These are phyloP conservation scores for Euthynnus affinis DNA, from an alignment of 2,797 vertebrate species.

Conservation along the genomic window DNA sequence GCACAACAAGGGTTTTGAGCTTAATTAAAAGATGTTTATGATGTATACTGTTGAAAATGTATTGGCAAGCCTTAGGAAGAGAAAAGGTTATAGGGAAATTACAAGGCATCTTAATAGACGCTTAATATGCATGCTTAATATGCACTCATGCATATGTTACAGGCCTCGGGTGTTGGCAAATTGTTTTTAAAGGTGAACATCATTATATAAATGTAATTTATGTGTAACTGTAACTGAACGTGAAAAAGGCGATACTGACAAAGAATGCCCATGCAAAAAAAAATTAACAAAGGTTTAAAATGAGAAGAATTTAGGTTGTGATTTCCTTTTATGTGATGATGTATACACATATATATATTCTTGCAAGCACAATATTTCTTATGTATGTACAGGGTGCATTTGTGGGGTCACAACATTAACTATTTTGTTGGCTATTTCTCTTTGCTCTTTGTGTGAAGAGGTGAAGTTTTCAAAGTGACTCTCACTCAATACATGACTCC, in stretches of 20 bases:
- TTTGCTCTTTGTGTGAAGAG: neutral
- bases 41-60: no score
- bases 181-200: conserved; percentile 35
- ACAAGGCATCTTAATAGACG: no score
- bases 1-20: no score
- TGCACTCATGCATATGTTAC: no score
- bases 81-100: no score
- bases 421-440: neutral
- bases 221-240: conserved; percentile 13
- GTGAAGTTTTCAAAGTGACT: neutral
- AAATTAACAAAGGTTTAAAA: neutral
- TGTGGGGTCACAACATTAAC: neutral
- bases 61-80: no score
- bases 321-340: neutral
- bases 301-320: neutral
- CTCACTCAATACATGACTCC: conserved; percentile 4
- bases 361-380: neutral
- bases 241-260: conserved; percentile 40
- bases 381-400: neutral
- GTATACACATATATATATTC: neutral
- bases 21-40: no score
- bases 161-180: no score
- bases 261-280: conserved; percentile 22
- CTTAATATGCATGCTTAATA: no score
- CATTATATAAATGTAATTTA: conserved; percentile 5